These are phyloP conservation scores for Meandrina meandrites DNA, from an alignment of 92 coral and sea anemone species.

Conservation along the genomic window DNA sequence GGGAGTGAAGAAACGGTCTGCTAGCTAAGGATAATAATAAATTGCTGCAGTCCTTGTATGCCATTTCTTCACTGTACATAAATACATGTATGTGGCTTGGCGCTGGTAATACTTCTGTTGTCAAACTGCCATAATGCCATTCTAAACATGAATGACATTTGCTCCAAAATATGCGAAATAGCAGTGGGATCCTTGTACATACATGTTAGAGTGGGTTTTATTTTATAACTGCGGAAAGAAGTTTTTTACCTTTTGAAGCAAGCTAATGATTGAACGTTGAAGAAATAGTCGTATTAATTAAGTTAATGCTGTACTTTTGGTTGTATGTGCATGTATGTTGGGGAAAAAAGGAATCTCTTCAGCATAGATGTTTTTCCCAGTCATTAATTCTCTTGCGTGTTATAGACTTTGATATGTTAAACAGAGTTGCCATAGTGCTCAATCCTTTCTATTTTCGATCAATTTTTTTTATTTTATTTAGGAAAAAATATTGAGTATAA, in stretches of 20 bases:
- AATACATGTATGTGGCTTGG: background rate
- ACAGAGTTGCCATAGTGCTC: constrained; percentile 20
- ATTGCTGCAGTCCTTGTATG: background rate
- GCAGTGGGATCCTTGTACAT: background rate
- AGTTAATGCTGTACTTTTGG: background rate
- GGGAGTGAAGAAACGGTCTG: background rate
- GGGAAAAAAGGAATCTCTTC: background rate
- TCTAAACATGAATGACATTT: background rate
- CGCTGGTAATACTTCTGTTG: background rate
- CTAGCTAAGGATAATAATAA: constrained; percentile 16
- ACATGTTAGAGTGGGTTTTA: no score
- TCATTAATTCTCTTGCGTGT: background rate
- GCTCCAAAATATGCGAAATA: constrained; percentile 7
- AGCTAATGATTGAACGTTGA: background rate
- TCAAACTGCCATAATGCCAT: background rate
- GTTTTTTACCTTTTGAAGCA: background rate
- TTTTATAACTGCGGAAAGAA: background rate
- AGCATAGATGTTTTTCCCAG: background rate
- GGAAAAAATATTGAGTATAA: background rate
- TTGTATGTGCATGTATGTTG: background rate
- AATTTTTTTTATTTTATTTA: background rate
- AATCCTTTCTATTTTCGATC: background rate
- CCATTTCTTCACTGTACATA: background rate
- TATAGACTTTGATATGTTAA: background rate
- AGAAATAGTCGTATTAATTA: no score